Evolutionary conservation across 2,888 invertebrate species (phyloP).

Genomic region (Drosophila affinis): DNA sequence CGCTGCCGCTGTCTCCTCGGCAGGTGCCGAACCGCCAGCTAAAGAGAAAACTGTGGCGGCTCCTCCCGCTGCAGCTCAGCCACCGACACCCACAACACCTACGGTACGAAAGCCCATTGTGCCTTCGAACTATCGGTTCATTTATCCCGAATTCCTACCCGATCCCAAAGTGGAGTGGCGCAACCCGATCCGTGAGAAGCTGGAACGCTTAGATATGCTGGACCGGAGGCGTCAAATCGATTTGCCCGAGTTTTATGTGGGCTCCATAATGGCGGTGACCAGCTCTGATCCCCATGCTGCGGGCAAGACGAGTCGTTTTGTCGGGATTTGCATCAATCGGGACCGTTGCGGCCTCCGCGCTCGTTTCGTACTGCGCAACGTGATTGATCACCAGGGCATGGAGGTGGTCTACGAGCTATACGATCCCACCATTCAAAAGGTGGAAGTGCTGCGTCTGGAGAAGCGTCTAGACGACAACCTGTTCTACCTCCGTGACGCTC

Average conservation of each 20-base stretch:
- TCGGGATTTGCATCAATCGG: constrained; percentile 94
- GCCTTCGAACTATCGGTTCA: constrained; percentile 86
- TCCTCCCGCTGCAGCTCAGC: background rate
- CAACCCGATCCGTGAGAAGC: constrained; percentile 91
- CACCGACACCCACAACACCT: background rate
- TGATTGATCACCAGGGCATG: constrained; percentile 93
- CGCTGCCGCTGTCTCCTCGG: constrained; percentile 5
- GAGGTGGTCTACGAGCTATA: constrained; percentile 90
- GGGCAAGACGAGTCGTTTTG: constrained; percentile 90
- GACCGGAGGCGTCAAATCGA: constrained; percentile 89
- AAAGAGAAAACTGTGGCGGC: constrained; percentile 14
- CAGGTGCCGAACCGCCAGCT: constrained; percentile 29
- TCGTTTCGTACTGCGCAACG: constrained; percentile 94
- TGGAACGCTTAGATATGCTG: constrained; percentile 97
- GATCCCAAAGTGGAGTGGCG: constrained; percentile 91
- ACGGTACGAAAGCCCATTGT: constrained; percentile 62
- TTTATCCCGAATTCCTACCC: constrained; percentile 96
- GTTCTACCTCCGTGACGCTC: constrained; percentile 94
- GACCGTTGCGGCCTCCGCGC: constrained; percentile 92
- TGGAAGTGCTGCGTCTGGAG: constrained; percentile 96
- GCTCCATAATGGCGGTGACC: constrained; percentile 94
- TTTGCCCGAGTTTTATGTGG: constrained; percentile 99
- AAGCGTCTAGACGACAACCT: constrained; percentile 95
- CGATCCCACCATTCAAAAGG: constrained; percentile 94
- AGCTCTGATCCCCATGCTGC: constrained; percentile 93